Evolutionary conservation across 2,797 vertebrate species (phyloP).

Genomic region (Mus minutoides): DNA sequence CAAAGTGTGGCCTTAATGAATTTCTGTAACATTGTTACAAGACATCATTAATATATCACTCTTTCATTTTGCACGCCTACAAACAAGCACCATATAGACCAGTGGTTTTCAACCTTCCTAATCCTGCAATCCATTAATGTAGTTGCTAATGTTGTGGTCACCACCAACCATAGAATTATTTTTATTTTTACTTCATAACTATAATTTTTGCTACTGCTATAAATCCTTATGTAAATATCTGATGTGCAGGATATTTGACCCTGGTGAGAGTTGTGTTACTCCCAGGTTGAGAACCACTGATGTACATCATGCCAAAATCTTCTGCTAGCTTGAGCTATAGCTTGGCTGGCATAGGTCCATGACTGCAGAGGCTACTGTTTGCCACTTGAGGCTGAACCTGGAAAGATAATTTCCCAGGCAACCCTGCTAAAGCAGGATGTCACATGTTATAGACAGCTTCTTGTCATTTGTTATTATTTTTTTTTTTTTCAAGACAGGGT

Average conservation of each 20-base stretch:
- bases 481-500: too few species aligned
- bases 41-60: background rate
- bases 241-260: background rate
- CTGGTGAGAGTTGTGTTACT: background rate
- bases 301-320: background rate
- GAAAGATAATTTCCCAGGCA: background rate
- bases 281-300: background rate
- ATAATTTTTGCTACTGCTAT: too few species aligned
- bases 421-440: background rate
- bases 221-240: background rate
- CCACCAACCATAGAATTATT: background rate
- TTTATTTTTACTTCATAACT: background rate
- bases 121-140: background rate
- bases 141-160: background rate
- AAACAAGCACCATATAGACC: background rate
- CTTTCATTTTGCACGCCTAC: background rate
- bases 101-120: background rate
- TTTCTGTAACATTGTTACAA: background rate
- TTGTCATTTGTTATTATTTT: too few species aligned
- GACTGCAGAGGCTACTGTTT: background rate
- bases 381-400: background rate
- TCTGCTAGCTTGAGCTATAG: background rate
- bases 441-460: background rate
- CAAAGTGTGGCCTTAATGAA: background rate
- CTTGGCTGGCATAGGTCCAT: background rate